Evolutionary conservation across 2,888 invertebrate species (phyloP).

Genomic region (Heliconius aoede): DNA sequence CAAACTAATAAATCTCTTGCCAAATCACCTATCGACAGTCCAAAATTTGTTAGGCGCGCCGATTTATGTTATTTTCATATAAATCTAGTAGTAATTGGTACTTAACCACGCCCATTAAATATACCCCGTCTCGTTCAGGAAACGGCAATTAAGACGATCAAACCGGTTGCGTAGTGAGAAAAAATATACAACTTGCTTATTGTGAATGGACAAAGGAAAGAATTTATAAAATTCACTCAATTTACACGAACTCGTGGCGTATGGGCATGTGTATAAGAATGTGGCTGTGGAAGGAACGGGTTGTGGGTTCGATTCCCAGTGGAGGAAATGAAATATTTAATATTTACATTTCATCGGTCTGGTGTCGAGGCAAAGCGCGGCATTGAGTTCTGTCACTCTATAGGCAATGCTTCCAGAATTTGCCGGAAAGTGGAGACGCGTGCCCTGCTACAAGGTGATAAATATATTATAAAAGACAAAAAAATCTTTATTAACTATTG

Average conservation of each 20-base stretch:
- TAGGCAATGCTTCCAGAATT: too few species aligned
- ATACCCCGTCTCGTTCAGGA: conserved; percentile 57
- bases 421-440: too few species aligned
- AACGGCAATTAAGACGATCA: conserved; percentile 60
- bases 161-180: conserved; percentile 54
- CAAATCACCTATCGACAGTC: conserved; percentile 48
- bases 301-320: too few species aligned
- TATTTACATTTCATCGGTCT: too few species aligned
- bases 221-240: conserved; percentile 33
- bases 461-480: background rate
- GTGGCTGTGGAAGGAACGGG: too few species aligned
- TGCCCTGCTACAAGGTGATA: too few species aligned
- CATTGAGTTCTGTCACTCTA: too few species aligned
- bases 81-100: conserved; percentile 57
- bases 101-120: conserved; percentile 62
- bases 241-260: background rate
- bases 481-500: background rate
- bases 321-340: too few species aligned
- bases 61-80: conserved; percentile 53
- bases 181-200: conserved; percentile 45
- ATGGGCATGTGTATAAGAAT: too few species aligned
- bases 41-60: conserved; percentile 46
- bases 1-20: conserved; percentile 49
- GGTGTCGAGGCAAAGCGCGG: too few species aligned
- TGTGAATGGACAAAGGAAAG: background rate